Evolutionary conservation across 2,797 vertebrate genomes (phyloP), one percentile per base, ranked within the genome.

Genomic region (Ispidina lecontei): DNA sequence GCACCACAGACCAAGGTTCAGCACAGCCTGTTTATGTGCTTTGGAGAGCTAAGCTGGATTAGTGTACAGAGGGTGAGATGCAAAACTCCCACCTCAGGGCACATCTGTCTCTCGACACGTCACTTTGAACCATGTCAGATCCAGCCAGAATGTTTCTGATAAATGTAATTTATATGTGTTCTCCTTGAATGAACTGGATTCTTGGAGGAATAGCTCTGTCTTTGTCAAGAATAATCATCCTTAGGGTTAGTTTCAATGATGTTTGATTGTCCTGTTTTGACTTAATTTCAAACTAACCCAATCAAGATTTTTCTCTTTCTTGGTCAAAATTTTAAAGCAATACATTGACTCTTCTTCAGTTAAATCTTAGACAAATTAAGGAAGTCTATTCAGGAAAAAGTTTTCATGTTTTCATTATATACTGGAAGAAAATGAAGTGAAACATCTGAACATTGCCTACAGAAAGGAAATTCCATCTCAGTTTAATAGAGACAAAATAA

Each of bases 331-430:
- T 17, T 3, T 20, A 43, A 52, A 55, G 26, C 7, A 3, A 3
- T 9, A 12, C 19, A 4, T 43, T 4, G 1, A 23, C 7, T 23
- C 21, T 39, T 59, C 35, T 55, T 10, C 29, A 43, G 29, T 47
- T 9, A 20, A 69, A 46, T 75, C 21, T 75, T 26, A 49, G 31
- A 39, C 2, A 62, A 91, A 87, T n/a, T 3, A 39, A 64, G 11
- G 18, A 52, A 58, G 87, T 77, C 8, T 22, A 14, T 41, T 71
- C 6, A 64, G 56, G 19, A 31, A 60, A 49, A 39, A 22, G 4
- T n/a, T 90, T 60, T 47, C 28, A 60, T 21, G 21, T 88, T 88
- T 88, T 80, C 31, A 25, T 74, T 88, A 15, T 47, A 3, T 69
- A 26, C 21, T 63, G 55, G 39, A 63, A 59, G 35, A 23, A 88